These are phyloP conservation scores for Hypomecis atomaria DNA, from an alignment of 2,888 invertebrate species.

Conservation along the genomic window DNA sequence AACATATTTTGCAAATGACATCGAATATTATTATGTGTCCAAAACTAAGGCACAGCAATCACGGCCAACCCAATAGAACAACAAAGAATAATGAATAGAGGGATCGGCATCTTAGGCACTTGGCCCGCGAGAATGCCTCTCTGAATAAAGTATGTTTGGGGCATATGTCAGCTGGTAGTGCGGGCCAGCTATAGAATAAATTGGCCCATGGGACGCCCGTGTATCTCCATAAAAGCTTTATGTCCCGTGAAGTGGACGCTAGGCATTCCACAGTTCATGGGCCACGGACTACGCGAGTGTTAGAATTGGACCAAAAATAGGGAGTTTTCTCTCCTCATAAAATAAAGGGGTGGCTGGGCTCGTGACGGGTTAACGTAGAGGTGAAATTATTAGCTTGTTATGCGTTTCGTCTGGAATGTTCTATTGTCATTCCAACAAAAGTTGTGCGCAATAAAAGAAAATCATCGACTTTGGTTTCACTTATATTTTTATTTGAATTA, in stretches of 20 bases:
- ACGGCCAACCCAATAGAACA: conserved; percentile 7
- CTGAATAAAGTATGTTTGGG: conserved; percentile 51
- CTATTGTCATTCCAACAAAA: neutral
- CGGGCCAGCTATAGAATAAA: conserved; percentile 52
- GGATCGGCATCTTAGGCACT: conserved; percentile 31
- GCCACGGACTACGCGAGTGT: conserved; percentile 46
- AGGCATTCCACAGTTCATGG: conserved; percentile 48
- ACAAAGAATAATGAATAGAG: conserved; percentile 27
- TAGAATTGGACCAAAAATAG: conserved; percentile 51
- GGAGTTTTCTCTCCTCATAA: conserved; percentile 42
- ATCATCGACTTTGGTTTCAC: neutral
- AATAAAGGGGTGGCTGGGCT: conserved; percentile 21
- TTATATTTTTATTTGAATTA: neutral
- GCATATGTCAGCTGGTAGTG: conserved; percentile 49
- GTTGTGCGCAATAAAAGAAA: neutral
- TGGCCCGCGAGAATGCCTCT: conserved; percentile 33
- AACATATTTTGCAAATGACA: too few species aligned
- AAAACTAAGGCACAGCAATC: too few species aligned
- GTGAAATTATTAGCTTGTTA: conserved; percentile 18
- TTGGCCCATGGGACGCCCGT: conserved; percentile 53
- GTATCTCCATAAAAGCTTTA: conserved; percentile 75
- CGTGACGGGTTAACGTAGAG: conserved; percentile 16
- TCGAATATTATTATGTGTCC: too few species aligned
- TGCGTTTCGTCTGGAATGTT: conserved; percentile 7
- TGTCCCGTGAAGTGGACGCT: conserved; percentile 69